Base-by-base conservation (phyloP, 1,140 invertebrate species). In the Macrobrachium rosenbergii region DNA sequence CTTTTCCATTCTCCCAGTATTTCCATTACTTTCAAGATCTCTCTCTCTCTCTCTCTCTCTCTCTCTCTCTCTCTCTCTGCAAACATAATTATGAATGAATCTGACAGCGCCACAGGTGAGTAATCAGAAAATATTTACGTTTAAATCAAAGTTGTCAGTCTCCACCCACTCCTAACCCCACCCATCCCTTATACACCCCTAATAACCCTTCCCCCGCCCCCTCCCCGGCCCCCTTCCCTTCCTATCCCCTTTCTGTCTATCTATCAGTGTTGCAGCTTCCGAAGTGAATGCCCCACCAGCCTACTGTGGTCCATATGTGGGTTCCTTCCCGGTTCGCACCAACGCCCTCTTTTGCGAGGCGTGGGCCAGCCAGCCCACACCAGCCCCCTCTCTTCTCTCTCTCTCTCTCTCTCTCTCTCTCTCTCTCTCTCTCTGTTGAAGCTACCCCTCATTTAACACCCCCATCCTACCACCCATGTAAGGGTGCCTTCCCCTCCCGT, bases 291-390 rank as follows among this genome's bases (percentile, higher is more conserved):
- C 6, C n/a, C 69, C 69, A 23, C n/a, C 21, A 23, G 12, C 69
- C n/a, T n/a, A 23, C n/a, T 23, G 17, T 43, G 69, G 69, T 72
- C 69, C 69, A 72, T 28, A 43, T 43, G 52, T 52, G 52, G 37
- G 69, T 43, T 43, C 69, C 69, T 72, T 43, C 69, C 69, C 23
- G 17, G 37, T 72, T 72, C 69, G 52, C 52, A 52, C 52, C 52
- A 52, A 72, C 69, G 37, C 69, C 37, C 69, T 23, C 23, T 72
- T 43, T 28, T 43, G 37, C 23, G 69, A 72, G 69, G 69, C 69
- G 69, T 72, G 69, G 69, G 37, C 69, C 19, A 72, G 37, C 69
- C 19, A 28, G 0, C 37, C 37, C 21, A 14, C 11, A 11, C 21
- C 11, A 23, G 23, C 69, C 69, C 63, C n/a, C n/a, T 5, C 67